These are phyloP conservation scores for Zygogramma bicolorata DNA, from an alignment of 2,888 invertebrate species.

Conservation along the genomic window DNA sequence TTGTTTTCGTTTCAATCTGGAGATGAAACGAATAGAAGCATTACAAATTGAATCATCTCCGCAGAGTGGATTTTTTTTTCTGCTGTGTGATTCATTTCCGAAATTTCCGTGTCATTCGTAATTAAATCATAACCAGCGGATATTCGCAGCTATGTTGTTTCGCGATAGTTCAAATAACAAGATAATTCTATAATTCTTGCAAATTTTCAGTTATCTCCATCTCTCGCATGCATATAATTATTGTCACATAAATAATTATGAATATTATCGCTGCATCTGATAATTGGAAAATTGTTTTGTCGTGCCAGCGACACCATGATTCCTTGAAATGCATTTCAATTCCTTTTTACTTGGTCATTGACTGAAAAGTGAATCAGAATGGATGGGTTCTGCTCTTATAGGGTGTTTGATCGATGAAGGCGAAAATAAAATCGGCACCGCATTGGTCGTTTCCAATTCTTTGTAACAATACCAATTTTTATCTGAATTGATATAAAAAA, in stretches of 20 bases:
- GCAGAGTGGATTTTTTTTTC: too few relatives aligned
- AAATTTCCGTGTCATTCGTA: constrained; percentile 15
- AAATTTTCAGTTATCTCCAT: constrained; percentile 40
- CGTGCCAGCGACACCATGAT: constrained; percentile 36
- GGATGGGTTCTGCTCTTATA: too few relatives aligned
- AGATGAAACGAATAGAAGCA: too few relatives aligned
- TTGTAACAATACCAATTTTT: too few relatives aligned
- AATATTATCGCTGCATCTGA: constrained; percentile 37
- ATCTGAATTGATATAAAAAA: too few relatives aligned
- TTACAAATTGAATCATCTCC: too few relatives aligned
- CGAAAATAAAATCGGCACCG: too few relatives aligned
- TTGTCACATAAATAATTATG: constrained; percentile 32
- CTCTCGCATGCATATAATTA: constrained; percentile 45
- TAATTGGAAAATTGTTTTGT: constrained; percentile 43
- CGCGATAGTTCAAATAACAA: constrained; percentile 26
- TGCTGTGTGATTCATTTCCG: constrained; percentile 3
- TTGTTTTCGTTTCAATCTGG: too few relatives aligned
- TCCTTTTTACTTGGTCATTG: not conserved
- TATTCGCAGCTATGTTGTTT: constrained; percentile 23
- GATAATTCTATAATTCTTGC: constrained; percentile 38
- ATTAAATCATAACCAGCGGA: constrained; percentile 21
- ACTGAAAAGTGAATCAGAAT: not conserved
- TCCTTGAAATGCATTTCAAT: constrained; percentile 43
- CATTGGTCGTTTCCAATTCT: too few relatives aligned
- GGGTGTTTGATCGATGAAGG: too few relatives aligned